Conservation (phyloP, 1,140 invertebrate genomes). For the Pogonomyrmex barbatus region DNA sequence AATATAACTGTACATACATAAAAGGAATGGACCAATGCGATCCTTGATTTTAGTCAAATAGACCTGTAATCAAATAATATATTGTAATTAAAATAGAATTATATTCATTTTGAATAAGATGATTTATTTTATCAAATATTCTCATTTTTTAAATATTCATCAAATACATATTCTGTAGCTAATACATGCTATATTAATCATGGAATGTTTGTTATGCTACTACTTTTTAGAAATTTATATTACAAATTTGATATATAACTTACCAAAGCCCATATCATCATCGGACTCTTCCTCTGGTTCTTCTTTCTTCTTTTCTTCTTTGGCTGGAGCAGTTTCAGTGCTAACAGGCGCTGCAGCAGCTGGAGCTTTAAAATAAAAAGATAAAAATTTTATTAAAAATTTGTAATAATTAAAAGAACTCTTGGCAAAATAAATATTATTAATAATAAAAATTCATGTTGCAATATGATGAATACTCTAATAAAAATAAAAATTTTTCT, state of each 20-base stretch:
- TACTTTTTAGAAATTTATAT: slow-evolving; percentile 45
- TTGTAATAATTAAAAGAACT: slow-evolving; percentile 23
- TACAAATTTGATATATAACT: slow-evolving; percentile 77
- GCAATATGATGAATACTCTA: neutral
- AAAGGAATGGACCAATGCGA: slow-evolving; percentile 71
- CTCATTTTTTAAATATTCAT: slow-evolving; percentile 83
- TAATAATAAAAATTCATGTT: neutral
- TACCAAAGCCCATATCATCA: slow-evolving; percentile 98
- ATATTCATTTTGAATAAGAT: slow-evolving; percentile 5
- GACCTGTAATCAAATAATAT: slow-evolving; percentile 87
- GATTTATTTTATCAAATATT: slow-evolving; percentile 65
- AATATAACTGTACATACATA: slow-evolving; percentile 82
- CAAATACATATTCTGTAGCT: slow-evolving; percentile 86
- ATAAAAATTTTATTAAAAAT: neutral
- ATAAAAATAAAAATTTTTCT: slow-evolving; percentile 13
- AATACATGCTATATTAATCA: slow-evolving; percentile 87
- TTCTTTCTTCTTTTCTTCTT: slow-evolving; percentile 94
- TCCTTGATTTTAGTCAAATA: slow-evolving; percentile 89
- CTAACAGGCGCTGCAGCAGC: slow-evolving; percentile 89
- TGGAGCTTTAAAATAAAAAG: slow-evolving; percentile 82
- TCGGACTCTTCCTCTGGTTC: slow-evolving; percentile 94
- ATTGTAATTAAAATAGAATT: slow-evolving; percentile 51
- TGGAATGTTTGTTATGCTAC: slow-evolving; percentile 59
- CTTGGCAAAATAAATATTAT: neutral
- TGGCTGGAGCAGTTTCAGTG: slow-evolving; percentile 88